Base-by-base conservation (phyloP, 1,140 invertebrate genomes). In the Cotesia vestalis region DNA sequence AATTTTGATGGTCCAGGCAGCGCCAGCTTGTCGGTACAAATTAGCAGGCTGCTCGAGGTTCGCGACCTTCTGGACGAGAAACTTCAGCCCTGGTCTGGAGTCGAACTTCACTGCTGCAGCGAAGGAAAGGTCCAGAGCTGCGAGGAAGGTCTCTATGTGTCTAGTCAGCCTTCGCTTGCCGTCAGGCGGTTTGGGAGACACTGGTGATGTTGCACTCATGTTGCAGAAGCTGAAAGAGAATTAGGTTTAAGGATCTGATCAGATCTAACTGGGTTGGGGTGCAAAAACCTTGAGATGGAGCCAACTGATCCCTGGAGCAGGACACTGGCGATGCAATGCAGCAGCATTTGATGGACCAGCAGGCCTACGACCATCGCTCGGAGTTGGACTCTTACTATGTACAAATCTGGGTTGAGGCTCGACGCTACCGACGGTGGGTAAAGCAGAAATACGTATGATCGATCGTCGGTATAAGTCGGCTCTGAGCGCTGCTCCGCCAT, bases 31-130 rank as follows among this genome's bases (percentile, higher is more conserved):
- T 73, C 94, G 94, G 81, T 97, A 98, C 14, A 97, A 85, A 87
- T 98, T 98, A 0, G 96, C 95, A 9, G 95, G 94, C 77, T 94
- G 91, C 52, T 94, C 93, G 68, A 96, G 89, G 78, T 94, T 93
- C 0, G 93, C 94, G 0, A 98, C 95, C 88, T 97, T 98, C 84
- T 98, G 95, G 59, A 97, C 91, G 4, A 98, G 88, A 83, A 98
- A 97, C 83, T 98, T 98, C 5, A 98, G 85, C 0, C 96, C 96
- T 0, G 96, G 96, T 17, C 96, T 90, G 5, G 90, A 88, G 82
- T 98, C 96, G 83, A 98, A 97, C 77, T 95, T 93, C 78, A 93
- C 89, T 0, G 95, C 93, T 46, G 94, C 89, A 17, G 89, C 89
- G 80, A 95, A 94, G 1, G 95, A 95, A 46, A 94, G 88, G 72